Evolutionary conservation across 2,113 vertebrate species (phyloP), one percentile per base, ranked within the genome.

Genomic region (Oreochromis tanganicae): DNA sequence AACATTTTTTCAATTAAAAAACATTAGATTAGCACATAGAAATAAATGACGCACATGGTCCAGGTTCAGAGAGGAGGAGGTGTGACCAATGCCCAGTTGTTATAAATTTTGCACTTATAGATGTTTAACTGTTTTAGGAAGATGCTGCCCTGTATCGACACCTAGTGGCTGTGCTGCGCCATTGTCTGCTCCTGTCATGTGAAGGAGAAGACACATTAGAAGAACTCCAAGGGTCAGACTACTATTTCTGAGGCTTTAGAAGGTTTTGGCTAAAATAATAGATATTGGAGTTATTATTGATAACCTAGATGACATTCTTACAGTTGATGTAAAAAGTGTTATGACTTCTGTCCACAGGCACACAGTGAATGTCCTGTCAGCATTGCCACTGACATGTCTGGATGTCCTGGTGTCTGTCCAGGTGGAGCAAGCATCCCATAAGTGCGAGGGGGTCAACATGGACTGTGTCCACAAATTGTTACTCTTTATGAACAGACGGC

Each of bases 311-410:
- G 6, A 21, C 7, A 11, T n/a, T 36, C 13, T 81, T 19, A 57
- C 36, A 43, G 14, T 29, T 11, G 32, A 21, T 27, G 0, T 32
- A 29, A 59, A 57, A 56, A 12, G 9, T 32, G 21, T 21, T 34
- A 5, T 68, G 34, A 5, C 16, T 66, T 59, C 48, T 82, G 6
- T 82, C 66, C 73, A 27, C 75, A 96, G 93, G 19, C 94, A 94
- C 85, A 94, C 95, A 0, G 97, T 98, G 52, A 98, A 98, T 66
- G 95, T 98, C 16, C 87, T 98, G 91, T 97, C 97, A 1, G 97
- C 97, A 21, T 91, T 98, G 89, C 96, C 96, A 3, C 91, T 96
- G 21, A 89, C 90, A 27, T 96, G 96, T 87, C 94, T 97, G 89
- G 96, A 96, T 0, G 94, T 96, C 59, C 92, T 97, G 61, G 87